A percentile compares a stretch with the other conserved stretches of the same genome.
Evolutionary conservation across 2,888 invertebrate species (phyloP).

Genomic region (Drosophila quinaria): DNA sequence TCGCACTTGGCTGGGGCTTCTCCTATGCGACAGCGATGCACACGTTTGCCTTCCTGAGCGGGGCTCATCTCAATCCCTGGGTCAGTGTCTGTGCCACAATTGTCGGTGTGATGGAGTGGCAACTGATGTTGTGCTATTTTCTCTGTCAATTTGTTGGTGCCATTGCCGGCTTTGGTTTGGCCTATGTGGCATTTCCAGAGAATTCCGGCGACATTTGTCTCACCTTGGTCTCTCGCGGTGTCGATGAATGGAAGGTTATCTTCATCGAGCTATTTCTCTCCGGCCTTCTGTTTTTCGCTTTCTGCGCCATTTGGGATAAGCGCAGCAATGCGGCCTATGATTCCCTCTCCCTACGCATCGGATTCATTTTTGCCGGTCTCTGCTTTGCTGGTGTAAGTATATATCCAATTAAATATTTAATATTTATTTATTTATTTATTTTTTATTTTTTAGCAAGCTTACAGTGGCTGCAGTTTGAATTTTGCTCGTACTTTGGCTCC

Average conservation of each 20-base stretch:
- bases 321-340: conserved; percentile 28
- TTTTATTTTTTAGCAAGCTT: not conserved
- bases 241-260: conserved; percentile 12
- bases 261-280: conserved; percentile 21
- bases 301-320: conserved; percentile 47
- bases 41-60: conserved; percentile 39
- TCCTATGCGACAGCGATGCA: conserved; percentile 30
- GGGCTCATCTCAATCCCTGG: conserved; percentile 52
- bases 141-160: conserved; percentile 39
- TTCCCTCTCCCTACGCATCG: conserved; percentile 36
- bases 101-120: conserved; percentile 34
- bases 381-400: conserved; percentile 28
- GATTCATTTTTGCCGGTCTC: conserved; percentile 26
- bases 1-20: conserved; percentile 43
- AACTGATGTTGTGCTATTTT: conserved; percentile 45
- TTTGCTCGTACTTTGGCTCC: conserved; percentile 41
- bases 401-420: not conserved
- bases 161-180: conserved; percentile 12
- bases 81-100: conserved; percentile 41
- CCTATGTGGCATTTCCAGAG: not conserved
- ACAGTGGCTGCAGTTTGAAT: conserved; percentile 38
- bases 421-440: not conserved
- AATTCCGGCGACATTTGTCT: not conserved
- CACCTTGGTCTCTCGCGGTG: not conserved
- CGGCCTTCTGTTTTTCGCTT: conserved; percentile 25